Evolutionary conservation across 2,113 vertebrate species (phyloP).

Genomic region (Zosterops lateralis): DNA sequence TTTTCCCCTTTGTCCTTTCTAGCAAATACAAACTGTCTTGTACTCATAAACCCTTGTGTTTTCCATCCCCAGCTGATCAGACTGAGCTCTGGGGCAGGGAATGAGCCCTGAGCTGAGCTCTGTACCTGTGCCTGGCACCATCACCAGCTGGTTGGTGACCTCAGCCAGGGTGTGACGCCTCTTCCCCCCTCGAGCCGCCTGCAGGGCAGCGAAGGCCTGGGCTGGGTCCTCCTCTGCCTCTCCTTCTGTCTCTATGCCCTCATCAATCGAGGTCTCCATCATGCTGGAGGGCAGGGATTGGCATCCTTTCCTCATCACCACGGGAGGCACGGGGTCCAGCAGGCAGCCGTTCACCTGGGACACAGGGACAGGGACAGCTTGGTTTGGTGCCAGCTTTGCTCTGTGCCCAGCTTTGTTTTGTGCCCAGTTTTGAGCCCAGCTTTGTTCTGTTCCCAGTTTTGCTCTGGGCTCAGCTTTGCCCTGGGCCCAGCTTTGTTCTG

Average conservation of each 20-base stretch:
- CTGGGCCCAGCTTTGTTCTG: no score
- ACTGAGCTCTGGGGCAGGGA: neutral
- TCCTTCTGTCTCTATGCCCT: conserved; percentile 91
- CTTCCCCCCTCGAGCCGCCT: conserved; percentile 86
- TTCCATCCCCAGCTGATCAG: neutral
- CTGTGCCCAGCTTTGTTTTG: accelerated
- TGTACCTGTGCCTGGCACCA: conserved; percentile 81
- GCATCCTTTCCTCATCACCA: conserved; percentile 86
- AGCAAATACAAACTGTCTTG: neutral
- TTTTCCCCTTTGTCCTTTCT: neutral
- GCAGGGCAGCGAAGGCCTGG: conserved; percentile 84
- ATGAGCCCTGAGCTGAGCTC: neutral
- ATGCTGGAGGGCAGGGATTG: conserved; percentile 90
- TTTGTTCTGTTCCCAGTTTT: accelerated
- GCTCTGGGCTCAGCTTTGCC: no score
- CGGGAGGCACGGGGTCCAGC: conserved; percentile 88
- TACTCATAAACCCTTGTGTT: neutral
- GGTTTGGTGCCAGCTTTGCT: accelerated
- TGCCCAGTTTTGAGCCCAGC: neutral
- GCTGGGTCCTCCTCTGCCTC: conserved; percentile 87
- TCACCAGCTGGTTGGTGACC: conserved; percentile 87
- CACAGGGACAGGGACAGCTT: neutral
- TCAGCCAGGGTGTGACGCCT: conserved; percentile 93
- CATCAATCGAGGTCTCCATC: conserved; percentile 98
- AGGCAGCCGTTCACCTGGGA: conserved; percentile 91